Evolutionary conservation across 2,888 invertebrate species (phyloP), one percentile per base, ranked within the genome.

Genomic region (Watsonalla cultraria): DNA sequence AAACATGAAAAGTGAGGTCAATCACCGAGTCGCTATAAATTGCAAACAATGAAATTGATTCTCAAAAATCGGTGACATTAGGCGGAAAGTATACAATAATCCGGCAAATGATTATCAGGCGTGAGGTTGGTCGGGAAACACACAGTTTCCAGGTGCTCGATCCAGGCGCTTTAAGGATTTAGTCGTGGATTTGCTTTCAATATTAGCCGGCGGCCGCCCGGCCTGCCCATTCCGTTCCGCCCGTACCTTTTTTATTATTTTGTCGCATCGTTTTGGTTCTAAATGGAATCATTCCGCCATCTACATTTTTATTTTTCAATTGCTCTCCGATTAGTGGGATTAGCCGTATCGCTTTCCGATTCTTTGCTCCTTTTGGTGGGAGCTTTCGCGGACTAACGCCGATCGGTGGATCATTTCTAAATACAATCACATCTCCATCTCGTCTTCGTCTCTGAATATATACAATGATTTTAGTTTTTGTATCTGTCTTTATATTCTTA

Each of bases 221-320:
- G 78, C 82, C 74, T 74, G 78, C 76, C 78, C 85, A 78, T 81
- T 81, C 84, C 81, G 85, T 82, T 84, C 83, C 84, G 72, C 76
- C 74, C 76, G 76, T 74, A 80, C 84, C 84, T 86, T 90, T 89
- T 90, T 90, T 90, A 88, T 90, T 90, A 90, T 90, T 90, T 90
- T 86, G 89, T 88, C 90, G 90, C 90, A 85, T 90, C 90, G 90
- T 90, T 90, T 89, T 86, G 89, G 86, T 84, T 84, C 88, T 79
- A 87, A 90, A 89, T 87, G 90, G 90, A 90, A 90, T 90, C 84
- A 90, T 90, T 90, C 86, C 78, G 84, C 88, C 85, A 90, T 91
- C 91, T 91, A 88, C 91, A 89, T 91, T 91, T 91, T 91, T 91
- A 91, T 91, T 91, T 91, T 91, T 91, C 91, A 91, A 91, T 91